These are phyloP conservation scores for Macroglossus sobrinus DNA, from an alignment of 2,113 vertebrate genomes.

Conservation along the genomic window DNA sequence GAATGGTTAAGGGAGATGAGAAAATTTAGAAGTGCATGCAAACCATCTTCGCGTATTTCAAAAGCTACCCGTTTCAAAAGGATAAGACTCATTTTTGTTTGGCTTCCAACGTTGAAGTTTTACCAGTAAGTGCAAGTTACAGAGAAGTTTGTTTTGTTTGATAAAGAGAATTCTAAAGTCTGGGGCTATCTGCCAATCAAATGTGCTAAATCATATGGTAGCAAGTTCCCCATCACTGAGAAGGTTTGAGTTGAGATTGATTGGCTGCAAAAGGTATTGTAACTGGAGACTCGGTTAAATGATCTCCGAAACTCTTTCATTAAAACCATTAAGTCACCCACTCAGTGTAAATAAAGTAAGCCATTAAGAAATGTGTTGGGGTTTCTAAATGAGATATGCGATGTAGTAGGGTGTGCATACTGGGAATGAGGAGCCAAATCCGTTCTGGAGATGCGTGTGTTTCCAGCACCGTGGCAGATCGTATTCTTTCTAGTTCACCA, in stretches of 20 bases:
- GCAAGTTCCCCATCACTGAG: not conserved
- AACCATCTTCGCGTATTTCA: slow-evolving; percentile 2
- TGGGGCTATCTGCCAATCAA: not conserved
- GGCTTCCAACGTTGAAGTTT: not conserved
- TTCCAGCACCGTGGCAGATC: not conserved
- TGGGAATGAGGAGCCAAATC: not conserved
- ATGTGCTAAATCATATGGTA: not conserved
- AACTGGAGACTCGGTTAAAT: not conserved
- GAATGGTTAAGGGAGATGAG: slow-evolving; percentile 60
- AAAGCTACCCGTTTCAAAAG: not conserved
- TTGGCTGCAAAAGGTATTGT: not conserved
- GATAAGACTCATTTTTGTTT: not conserved
- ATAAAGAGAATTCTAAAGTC: not conserved
- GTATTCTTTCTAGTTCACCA: not conserved
- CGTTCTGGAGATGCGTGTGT: not conserved
- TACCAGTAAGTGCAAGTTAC: not conserved
- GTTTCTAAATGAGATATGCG: not conserved
- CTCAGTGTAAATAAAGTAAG: not conserved
- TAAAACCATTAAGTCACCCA: not conserved
- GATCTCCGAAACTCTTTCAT: not conserved
- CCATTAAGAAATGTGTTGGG: not conserved
- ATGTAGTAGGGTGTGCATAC: not conserved
- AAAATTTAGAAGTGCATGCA: not conserved
- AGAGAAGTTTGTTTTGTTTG: not conserved
- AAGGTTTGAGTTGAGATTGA: not conserved